These are phyloP conservation scores for Cetoscarus ocellatus DNA, from an alignment of 2,797 vertebrate species.

Conservation along the genomic window DNA sequence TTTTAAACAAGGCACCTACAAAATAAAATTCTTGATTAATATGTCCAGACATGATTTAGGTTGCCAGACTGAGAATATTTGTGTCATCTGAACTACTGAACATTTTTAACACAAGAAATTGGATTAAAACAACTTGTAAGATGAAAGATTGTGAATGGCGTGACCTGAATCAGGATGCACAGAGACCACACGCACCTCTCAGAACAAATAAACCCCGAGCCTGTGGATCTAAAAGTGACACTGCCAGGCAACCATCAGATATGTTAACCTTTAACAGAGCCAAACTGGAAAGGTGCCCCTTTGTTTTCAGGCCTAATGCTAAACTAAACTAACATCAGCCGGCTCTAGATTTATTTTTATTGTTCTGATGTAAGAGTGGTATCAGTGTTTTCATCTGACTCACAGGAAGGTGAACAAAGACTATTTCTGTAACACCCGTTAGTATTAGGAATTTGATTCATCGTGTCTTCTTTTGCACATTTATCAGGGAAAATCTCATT, in stretches of 20 bases:
- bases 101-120: too few relatives aligned
- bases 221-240: background rate
- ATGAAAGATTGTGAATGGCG: background rate
- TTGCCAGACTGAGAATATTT: too few relatives aligned
- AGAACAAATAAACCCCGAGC: background rate
- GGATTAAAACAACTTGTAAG: too few relatives aligned
- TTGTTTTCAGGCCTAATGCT: background rate
- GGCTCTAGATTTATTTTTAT: background rate
- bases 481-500: too few relatives aligned
- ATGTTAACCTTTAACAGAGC: background rate
- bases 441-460: too few relatives aligned
- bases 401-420: background rate
- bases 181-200: background rate
- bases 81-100: too few relatives aligned
- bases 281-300: background rate
- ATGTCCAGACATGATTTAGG: too few relatives aligned
- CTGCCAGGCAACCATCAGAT: background rate
- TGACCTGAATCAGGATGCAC: background rate
- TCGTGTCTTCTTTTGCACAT: too few relatives aligned
- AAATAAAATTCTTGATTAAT: too few relatives aligned
- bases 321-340: conserved; percentile 5
- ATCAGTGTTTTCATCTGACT: background rate
- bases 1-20: too few relatives aligned
- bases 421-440: too few relatives aligned
- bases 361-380: too few relatives aligned